Percentiles rank a stretch among this genome's conserved stretches.
phyloP scores from a whole-genome alignment of 1,140 invertebrate species.

The Zophobas atratus region DNA sequence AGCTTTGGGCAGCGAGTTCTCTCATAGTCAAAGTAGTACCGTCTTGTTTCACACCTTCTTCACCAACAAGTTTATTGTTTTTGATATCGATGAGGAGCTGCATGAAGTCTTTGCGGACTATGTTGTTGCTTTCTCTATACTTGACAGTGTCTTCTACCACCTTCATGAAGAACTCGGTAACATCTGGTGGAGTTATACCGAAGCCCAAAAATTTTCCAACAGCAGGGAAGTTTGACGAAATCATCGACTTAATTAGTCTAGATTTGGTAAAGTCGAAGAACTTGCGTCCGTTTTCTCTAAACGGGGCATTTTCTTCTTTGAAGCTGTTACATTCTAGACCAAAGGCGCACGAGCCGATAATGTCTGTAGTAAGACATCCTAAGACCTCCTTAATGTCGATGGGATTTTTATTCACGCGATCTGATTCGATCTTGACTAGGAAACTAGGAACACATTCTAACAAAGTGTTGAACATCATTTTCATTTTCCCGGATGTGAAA shows the following conservation, averaged over 20 bases:
- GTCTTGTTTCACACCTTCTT: not conserved
- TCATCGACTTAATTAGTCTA: not conserved
- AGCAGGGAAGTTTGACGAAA: not conserved
- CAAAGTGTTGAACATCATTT: not conserved
- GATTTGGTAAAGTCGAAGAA: too few species aligned
- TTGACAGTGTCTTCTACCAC: constrained; percentile 54
- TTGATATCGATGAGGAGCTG: constrained; percentile 71
- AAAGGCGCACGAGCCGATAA: too few species aligned
- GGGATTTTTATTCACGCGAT: constrained; percentile 1
- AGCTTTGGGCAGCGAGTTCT: not conserved
- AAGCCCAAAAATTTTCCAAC: not conserved
- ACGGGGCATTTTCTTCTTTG: constrained; percentile 65
- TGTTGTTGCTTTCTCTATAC: constrained; percentile 67
- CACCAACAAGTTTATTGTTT: constrained; percentile 56
- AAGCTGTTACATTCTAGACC: constrained; percentile 68
- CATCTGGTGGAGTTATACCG: not conserved
- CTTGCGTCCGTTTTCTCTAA: constrained; percentile 56
- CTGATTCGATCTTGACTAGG: not conserved
- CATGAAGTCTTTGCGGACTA: constrained; percentile 70
- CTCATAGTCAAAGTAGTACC: not conserved
- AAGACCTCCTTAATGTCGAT: constrained; percentile 66
- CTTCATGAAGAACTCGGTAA: not conserved
- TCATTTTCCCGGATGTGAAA: too few species aligned
- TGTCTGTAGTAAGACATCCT: constrained; percentile 63
- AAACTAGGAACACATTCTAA: not conserved